A percentile compares a stretch with the other conserved stretches of the same genome.
Evolutionary conservation across 2,888 invertebrate genomes (phyloP).

Genomic region (Tiliacea citrago): DNA sequence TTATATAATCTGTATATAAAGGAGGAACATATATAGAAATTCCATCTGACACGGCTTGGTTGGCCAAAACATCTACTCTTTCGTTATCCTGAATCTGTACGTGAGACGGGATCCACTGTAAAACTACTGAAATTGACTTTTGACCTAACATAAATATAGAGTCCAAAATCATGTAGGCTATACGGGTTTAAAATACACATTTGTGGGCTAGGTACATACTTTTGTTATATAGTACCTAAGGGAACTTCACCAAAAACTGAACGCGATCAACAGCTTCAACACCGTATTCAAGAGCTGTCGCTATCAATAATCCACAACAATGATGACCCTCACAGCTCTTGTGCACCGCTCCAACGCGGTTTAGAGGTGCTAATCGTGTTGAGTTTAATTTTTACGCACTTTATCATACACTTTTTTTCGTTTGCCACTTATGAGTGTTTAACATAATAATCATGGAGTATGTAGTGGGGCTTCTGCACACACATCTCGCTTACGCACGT

Average conservation of each 20-base stretch:
- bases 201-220: neutral
- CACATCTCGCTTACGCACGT: neutral
- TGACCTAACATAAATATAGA: too few species aligned
- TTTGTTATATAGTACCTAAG: neutral
- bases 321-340: neutral
- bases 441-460: neutral
- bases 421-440: neutral
- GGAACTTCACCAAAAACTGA: neutral
- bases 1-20: too few species aligned
- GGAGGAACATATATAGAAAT: too few species aligned
- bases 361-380: neutral
- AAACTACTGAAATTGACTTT: too few species aligned
- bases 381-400: neutral
- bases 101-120: too few species aligned
- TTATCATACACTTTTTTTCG: too few species aligned
- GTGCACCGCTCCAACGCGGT: too few species aligned
- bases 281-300: neutral
- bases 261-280: neutral
- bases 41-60: too few species aligned
- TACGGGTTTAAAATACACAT: neutral
- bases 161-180: too few species aligned
- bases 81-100: too few species aligned
- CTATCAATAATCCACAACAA: neutral
- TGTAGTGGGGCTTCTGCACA: constrained; percentile 19
- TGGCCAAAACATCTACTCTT: too few species aligned